Evolutionary conservation across 2,797 vertebrate species (phyloP), one percentile per base, ranked within the genome.

Genomic region (Pygocentrus nattereri): DNA sequence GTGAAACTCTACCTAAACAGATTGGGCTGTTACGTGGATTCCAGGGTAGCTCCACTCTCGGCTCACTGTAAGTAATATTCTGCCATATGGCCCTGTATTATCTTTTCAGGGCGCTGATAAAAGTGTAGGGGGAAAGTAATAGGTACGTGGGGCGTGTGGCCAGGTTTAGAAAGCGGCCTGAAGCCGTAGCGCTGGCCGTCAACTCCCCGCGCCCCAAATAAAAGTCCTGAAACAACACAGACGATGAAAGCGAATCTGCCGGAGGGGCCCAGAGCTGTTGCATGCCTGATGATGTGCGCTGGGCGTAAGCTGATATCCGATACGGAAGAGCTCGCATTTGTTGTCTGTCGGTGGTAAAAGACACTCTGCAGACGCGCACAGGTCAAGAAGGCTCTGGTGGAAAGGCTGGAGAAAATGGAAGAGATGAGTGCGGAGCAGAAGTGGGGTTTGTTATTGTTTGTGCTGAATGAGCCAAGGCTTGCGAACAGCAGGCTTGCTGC

Each of bases 401-500:
- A 47, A 31, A n/a, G 70, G 69, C 58, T 27, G 8, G 19, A 47
- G 61, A 70, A 82, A 82, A n/a, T 12, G 59, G 73, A n/a, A 64
- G 31, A 21, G 21, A 70, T 64, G 34, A 85, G 52, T 78, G n/a
- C 7, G 72, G 58, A 64, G 41, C 76, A 69, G 64, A 83, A 81
- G 68, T 76, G 31, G 81, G 85, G 86, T 87, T 90, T 91, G 87
- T 91, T 89, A 90, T 93, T 93, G 91, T 93, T 92, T 91, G 76
- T 88, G 87, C 79, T 86, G 88, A 87, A 87, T 71, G 87, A 88
- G 89, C 82, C 50, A 74, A 90, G 88, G 80, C 87, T 88, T 84
- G 86, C 87, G 89, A 93, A 91, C 92, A 93, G 93, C 90, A 92
- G 92, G 92, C 87, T 86, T 77, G 84, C 89, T 62, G 73, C 87